Base-by-base conservation (phyloP, 2,113 vertebrate genomes). In the Notarius quadriscutis region DNA sequence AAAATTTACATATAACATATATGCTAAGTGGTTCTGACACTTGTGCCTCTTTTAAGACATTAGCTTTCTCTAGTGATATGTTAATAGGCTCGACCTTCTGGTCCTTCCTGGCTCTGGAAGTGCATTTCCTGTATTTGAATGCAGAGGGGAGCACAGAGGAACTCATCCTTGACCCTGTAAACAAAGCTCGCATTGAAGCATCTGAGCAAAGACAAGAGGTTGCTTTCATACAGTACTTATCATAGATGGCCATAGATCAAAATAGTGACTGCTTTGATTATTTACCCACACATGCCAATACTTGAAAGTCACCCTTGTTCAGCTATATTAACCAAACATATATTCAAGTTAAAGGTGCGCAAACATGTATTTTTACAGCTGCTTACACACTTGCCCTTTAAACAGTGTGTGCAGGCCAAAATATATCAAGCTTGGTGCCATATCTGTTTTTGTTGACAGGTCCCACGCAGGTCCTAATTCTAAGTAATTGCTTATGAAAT, bases 151-250 rank as follows among this genome's bases (percentile, higher is more conserved):
- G 87, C 87, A 79, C 78, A 92, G 91, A 93, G 91, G 89, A 93
- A 93, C 92, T 94, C 92, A 91, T 94, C 92, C 93, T 92, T 93
- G 85, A 93, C 88, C 53, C 18, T 85, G 93, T 87, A 92, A 93
- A 95, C 94, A 95, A 93, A 94, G 92, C 91, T 91, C 87, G 90
- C 90, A 95, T 93, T 95, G 93, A 95, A 91, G 88, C 92, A 90
- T 88, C 88, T 78, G 84, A 83, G 87, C 86, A 91, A 87, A 91
- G 91, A 94, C 92, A 94, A 94, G 92, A 91, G 72, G 86, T 90
- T 93, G 92, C 92, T 87, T 90, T 82, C 91, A 84, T 87, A 91
- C 82, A 91, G 91, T 90, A 90, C 79, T 74, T 55, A 86, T 62
- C 71, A 81, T 91, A 91, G 90, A 92, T 89, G 89, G 72, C 90